These are phyloP conservation scores for Ammodytes dubius DNA, from an alignment of 2,113 vertebrate genomes.

Conservation along the genomic window DNA sequence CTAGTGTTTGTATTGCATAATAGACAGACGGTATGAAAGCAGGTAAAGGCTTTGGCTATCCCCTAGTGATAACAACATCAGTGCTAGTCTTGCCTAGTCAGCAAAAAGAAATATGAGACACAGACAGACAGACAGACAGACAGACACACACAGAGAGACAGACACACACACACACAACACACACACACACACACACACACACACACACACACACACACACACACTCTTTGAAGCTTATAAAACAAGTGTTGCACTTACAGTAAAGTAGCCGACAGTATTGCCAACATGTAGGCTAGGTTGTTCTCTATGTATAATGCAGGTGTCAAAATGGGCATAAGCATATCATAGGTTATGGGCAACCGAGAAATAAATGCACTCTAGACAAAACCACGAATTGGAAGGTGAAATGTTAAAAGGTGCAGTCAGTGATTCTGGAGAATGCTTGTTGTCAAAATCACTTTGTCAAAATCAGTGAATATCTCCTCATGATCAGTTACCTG, in stretches of 20 bases:
- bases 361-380: not conserved
- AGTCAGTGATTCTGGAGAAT: too few relatives aligned
- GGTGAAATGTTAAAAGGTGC: too few relatives aligned
- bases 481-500: too few relatives aligned
- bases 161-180: too few relatives aligned
- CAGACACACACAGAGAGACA: too few relatives aligned
- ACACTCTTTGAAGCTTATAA: not conserved
- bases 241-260: not conserved
- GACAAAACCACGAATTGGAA: not conserved
- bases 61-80: not conserved
- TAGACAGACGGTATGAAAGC: not conserved
- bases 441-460: too few relatives aligned
- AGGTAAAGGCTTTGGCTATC: slow-evolving; percentile 2
- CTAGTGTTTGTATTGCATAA: not conserved
- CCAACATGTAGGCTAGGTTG: not conserved
- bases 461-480: too few relatives aligned
- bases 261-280: not conserved
- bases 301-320: not conserved
- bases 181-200: too few relatives aligned
- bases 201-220: too few relatives aligned
- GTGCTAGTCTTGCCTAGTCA: not conserved
- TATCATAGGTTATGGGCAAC: not conserved
- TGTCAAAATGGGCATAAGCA: not conserved
- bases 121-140: too few relatives aligned
- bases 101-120: not conserved